phyloP scores from a whole-genome alignment of 2,113 vertebrate species.

The Sorex araneus region DNA sequence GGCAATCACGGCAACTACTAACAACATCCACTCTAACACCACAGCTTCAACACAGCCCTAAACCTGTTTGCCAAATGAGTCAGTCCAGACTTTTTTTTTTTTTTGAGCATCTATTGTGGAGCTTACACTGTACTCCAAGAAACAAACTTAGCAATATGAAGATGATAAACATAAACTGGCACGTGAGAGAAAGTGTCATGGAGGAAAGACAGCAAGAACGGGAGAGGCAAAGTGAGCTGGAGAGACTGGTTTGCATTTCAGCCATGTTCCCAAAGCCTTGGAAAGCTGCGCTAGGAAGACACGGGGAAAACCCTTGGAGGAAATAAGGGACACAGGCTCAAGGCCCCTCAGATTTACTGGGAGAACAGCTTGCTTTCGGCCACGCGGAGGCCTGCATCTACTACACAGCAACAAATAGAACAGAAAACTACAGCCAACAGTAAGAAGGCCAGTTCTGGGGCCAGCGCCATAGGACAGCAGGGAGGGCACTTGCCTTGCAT shows the following conservation, averaged over 20 bases:
- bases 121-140: neutral
- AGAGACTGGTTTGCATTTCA: neutral
- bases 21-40: constrained; percentile 23
- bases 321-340: neutral
- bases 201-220: neutral
- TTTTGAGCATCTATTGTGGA: neutral
- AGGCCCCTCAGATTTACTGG: neutral
- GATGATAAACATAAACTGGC: neutral
- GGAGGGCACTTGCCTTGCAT: too few species aligned
- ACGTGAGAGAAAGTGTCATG: neutral
- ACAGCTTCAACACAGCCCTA: neutral
- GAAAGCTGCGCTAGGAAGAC: neutral
- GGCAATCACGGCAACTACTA: constrained; percentile 41
- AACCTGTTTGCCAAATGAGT: constrained; percentile 35
- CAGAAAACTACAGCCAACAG: neutral
- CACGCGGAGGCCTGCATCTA: neutral
- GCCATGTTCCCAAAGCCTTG: neutral
- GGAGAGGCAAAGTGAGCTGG: neutral
- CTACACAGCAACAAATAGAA: neutral
- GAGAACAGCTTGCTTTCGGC: neutral
- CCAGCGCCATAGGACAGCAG: too few species aligned
- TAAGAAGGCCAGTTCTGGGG: neutral
- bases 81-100: neutral
- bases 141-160: constrained; percentile 10
- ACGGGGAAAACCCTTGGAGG: neutral